Evolutionary conservation across 2,797 vertebrate species (phyloP).

Genomic region (Leptoclinus maculatus): DNA sequence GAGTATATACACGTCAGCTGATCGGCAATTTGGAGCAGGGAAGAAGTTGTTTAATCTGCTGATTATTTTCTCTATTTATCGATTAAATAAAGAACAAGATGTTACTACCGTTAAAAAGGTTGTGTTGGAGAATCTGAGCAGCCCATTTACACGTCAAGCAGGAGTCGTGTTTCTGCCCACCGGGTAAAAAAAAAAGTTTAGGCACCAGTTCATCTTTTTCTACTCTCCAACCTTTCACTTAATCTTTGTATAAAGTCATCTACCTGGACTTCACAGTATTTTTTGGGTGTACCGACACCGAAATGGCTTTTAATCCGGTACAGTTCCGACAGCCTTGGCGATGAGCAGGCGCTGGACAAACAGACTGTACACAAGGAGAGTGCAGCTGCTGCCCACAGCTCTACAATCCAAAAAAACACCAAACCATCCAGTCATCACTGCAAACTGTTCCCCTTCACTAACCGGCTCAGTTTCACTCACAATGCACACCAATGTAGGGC

Average conservation of each 20-base stretch:
- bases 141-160: neutral
- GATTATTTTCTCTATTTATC: no score
- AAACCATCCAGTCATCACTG: slow-evolving; percentile 45
- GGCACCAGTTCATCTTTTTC: neutral
- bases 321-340: slow-evolving; percentile 42
- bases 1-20: no score
- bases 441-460: slow-evolving; percentile 55
- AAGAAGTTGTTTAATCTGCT: no score
- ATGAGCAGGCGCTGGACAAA: slow-evolving; percentile 62
- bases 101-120: neutral
- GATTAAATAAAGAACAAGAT: neutral
- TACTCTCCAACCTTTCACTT: neutral
- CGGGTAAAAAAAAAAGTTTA: neutral
- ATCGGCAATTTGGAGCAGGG: no score
- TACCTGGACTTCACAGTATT: neutral
- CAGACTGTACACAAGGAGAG: slow-evolving; percentile 56
- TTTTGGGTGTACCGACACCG: neutral
- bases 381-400: slow-evolving; percentile 57
- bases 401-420: slow-evolving; percentile 24
- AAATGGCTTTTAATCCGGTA: slow-evolving; percentile 28
- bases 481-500: slow-evolving; percentile 10
- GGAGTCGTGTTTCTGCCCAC: neutral
- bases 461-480: slow-evolving; percentile 21
- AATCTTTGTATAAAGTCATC: neutral
- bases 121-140: neutral